phyloP scores from a whole-genome alignment of 53 echinoderm and acorn worm species.

The Holothuria scabra region DNA sequence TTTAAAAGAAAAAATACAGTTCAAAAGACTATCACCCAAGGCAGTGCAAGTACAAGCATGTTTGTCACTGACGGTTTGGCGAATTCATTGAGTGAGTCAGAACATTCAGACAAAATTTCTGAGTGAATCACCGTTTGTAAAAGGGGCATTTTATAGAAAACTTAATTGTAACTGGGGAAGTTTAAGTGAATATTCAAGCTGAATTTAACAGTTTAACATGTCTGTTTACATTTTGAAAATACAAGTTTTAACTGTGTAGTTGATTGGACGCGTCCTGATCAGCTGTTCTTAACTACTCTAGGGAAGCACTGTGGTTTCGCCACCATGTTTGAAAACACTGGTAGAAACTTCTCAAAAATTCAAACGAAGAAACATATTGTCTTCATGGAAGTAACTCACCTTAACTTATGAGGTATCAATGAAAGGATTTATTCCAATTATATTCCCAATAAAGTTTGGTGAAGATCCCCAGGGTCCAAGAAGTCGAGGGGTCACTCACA shows the following conservation, averaged over 20 bases:
- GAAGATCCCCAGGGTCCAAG: constrained; percentile 51
- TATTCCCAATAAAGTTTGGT: constrained; percentile 49
- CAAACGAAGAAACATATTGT: neutral
- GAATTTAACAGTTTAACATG: too few species aligned
- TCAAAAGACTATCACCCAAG: too few species aligned
- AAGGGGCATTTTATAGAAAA: too few species aligned
- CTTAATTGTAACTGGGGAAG: too few species aligned
- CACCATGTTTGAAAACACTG: neutral
- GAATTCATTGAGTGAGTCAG: too few species aligned
- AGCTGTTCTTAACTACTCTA: constrained; percentile 20
- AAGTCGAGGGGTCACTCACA: constrained; percentile 85
- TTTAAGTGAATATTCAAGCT: too few species aligned
- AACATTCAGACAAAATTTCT: too few species aligned
- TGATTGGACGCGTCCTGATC: constrained; percentile 40
- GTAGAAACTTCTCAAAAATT: neutral
- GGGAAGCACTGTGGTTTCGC: constrained; percentile 1
- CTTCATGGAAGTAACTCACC: constrained; percentile 14
- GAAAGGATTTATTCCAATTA: constrained; percentile 45
- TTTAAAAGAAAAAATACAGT: too few species aligned
- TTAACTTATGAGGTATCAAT: constrained; percentile 32
- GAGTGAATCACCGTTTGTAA: too few species aligned
- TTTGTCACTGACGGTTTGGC: too few species aligned
- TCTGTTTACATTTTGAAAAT: neutral
- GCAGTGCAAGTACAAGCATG: too few species aligned
- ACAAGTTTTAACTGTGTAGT: constrained; percentile 11